These are phyloP conservation scores for Petrocephalus zakoni DNA, from an alignment of 2,113 vertebrate species.

Conservation along the genomic window DNA sequence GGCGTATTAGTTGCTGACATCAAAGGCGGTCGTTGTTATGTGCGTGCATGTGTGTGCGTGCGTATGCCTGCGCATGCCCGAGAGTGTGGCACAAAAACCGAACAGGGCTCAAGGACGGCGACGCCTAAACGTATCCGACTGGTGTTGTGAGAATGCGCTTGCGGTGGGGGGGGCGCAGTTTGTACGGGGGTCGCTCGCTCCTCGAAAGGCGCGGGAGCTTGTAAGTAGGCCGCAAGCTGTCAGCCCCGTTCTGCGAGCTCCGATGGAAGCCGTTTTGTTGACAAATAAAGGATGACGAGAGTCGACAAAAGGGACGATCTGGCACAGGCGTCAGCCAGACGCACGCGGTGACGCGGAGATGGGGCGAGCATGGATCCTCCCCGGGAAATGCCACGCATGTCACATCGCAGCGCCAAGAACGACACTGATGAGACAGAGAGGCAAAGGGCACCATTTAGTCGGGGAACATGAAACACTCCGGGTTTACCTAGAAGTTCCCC, in stretches of 20 bases:
- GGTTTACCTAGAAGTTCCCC: background rate
- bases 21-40: constrained; percentile 39
- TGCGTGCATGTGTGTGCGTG: constrained; percentile 6
- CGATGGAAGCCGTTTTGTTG: constrained; percentile 23
- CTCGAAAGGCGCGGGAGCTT: constrained; percentile 35
- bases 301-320: constrained; percentile 36
- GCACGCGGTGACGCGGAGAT: background rate
- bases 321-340: constrained; percentile 34
- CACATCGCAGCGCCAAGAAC: background rate
- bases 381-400: background rate
- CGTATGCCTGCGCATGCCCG: background rate
- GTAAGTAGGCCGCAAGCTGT: constrained; percentile 41
- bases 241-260: constrained; percentile 26
- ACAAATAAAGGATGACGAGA: constrained; percentile 3
- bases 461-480: background rate
- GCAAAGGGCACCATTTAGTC: constrained; percentile 2
- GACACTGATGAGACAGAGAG: background rate
- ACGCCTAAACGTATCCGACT: constrained; percentile 46
- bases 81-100: background rate
- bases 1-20: constrained; percentile 40
- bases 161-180: constrained; percentile 26
- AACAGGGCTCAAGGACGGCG: constrained; percentile 43
- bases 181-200: constrained; percentile 34
- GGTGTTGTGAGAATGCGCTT: constrained; percentile 24
- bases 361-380: background rate